Percentiles rank a stretch among this genome's conserved stretches.
Conservation (phyloP, 2,888 invertebrate species). For the Pachymerium ferrugineum region DNA sequence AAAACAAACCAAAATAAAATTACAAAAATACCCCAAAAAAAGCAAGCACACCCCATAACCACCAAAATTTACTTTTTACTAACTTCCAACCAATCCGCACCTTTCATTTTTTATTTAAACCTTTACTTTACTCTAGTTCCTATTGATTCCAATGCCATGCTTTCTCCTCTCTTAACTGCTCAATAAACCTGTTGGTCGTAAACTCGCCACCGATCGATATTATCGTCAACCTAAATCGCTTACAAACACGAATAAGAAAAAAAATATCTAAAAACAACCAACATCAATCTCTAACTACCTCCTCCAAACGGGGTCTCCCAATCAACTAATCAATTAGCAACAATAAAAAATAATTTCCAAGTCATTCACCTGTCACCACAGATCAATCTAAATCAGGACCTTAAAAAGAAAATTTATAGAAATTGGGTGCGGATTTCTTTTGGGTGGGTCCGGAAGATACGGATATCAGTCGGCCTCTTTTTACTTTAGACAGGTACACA, state of each 20-base stretch:
- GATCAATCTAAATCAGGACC: no score
- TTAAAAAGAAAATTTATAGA: no score
- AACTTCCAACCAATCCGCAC: background rate
- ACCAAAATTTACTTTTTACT: no score
- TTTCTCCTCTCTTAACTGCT: background rate
- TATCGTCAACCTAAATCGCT: background rate
- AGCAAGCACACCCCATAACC: no score
- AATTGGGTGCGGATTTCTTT: no score
- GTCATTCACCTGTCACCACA: background rate
- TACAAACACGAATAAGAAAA: background rate
- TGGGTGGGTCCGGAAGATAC: no score
- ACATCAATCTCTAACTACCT: background rate
- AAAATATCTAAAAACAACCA: background rate
- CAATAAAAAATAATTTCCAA: background rate
- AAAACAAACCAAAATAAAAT: no score
- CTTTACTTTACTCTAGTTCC: background rate
- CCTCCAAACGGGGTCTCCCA: background rate
- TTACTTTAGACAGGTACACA: no score
- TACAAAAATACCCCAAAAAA: background rate
- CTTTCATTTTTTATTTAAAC: background rate
- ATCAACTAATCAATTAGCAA: background rate
- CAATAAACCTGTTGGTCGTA: constrained; percentile 2
- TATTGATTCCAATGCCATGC: background rate
- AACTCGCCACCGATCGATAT: background rate
- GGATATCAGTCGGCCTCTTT: no score